phyloP scores from a whole-genome alignment of 2,888 invertebrate genomes.

The Cantharis nigra region DNA sequence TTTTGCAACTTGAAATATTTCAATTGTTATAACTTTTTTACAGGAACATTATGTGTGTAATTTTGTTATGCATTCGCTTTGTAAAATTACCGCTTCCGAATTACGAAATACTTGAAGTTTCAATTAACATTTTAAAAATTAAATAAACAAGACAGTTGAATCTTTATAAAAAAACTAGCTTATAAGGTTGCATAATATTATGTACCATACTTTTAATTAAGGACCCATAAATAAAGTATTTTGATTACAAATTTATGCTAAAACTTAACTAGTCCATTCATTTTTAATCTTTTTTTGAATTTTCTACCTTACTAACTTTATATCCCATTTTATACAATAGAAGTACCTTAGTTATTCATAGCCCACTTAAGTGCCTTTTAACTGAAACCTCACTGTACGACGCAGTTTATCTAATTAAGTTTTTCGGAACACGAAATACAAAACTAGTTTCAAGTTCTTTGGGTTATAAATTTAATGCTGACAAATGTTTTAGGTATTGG shows the following conservation, averaged over 20 bases:
- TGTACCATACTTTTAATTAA: not conserved
- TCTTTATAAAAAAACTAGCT: too few species aligned
- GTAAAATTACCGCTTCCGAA: not conserved
- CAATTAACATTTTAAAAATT: too few species aligned
- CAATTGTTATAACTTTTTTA: not conserved
- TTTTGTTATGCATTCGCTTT: not conserved
- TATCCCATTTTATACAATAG: conserved; percentile 39
- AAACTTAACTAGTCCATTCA: not conserved
- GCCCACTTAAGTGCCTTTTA: conserved; percentile 39
- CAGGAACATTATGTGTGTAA: not conserved
- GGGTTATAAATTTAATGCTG: conserved; percentile 41
- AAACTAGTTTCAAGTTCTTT: conserved; percentile 36
- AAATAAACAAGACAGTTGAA: too few species aligned
- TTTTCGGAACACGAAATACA: conserved; percentile 19
- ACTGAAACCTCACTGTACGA: conserved; percentile 26
- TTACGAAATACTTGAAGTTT: not conserved
- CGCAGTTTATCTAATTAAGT: conserved; percentile 25
- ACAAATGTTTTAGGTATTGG: conserved; percentile 45
- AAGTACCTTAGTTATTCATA: conserved; percentile 41
- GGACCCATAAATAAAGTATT: not conserved
- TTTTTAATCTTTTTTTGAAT: conserved; percentile 20
- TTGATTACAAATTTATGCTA: not conserved
- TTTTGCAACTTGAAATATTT: not conserved
- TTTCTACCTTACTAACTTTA: conserved; percentile 30
- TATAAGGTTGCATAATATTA: too few species aligned